These are phyloP conservation scores for Tachycineta bicolor DNA, from an alignment of 2,113 vertebrate genomes.

Conservation along the genomic window DNA sequence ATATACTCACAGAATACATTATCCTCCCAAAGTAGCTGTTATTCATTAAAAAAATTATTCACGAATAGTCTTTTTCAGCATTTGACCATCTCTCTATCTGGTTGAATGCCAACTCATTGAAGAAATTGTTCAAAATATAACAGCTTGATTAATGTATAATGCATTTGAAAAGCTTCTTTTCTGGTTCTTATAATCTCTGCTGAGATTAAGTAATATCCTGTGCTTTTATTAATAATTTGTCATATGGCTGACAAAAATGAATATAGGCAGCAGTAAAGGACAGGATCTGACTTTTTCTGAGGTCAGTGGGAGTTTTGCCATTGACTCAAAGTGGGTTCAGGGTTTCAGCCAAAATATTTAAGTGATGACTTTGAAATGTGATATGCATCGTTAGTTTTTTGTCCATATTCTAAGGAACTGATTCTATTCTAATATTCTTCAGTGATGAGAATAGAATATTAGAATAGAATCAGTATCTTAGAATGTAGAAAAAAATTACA, in stretches of 20 bases:
- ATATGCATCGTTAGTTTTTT: background rate
- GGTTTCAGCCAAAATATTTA: background rate
- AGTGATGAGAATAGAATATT: background rate
- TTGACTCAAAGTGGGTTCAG: background rate
- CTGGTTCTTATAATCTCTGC: conserved; percentile 13
- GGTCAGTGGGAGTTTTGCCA: background rate
- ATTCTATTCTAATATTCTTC: background rate
- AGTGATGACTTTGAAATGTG: background rate
- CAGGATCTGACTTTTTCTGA: background rate
- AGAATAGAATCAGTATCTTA: too few relatives aligned
- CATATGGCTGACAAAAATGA: background rate
- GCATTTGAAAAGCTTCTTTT: conserved; percentile 39
- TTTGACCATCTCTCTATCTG: conserved; percentile 48
- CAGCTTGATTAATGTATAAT: conserved; percentile 60
- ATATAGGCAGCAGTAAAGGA: background rate
- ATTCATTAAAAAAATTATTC: conserved; percentile 57
- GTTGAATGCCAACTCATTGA: conserved; percentile 47
- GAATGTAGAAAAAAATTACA: too few relatives aligned
- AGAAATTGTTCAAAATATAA: conserved; percentile 50
- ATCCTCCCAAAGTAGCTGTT: background rate
- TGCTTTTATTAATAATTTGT: conserved; percentile 37
- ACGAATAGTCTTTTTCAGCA: conserved; percentile 21
- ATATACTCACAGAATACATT: conserved; percentile 24
- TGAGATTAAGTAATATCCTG: conserved; percentile 21
- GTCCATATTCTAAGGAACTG: background rate